Base-by-base conservation (phyloP, 2,888 invertebrate species). In the Lasioglossum marginatum region DNA sequence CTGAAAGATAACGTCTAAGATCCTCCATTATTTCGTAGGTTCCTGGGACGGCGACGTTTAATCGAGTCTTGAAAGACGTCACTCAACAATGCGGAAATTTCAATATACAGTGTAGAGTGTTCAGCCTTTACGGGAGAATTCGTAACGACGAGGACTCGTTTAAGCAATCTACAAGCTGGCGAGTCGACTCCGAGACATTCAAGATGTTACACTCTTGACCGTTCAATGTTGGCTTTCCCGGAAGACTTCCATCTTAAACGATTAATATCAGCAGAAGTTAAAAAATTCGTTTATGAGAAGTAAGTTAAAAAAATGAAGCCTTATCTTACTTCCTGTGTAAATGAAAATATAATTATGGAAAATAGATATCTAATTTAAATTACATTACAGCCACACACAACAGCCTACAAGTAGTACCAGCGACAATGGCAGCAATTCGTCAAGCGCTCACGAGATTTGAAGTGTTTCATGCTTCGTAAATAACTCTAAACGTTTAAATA, bases 51-150 rank as follows among this genome's bases (percentile, higher is more conserved):
- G n/a, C 34, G 52, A 2, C 12, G 66, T 70, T 77, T 70, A 77
- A 81, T 71, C 78, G 70, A 77, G 48, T 27, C 68, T 27, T 16
- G 70, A 43, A 60, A 77, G 45, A 60, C 70, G 70, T 70, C 73
- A 75, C 71, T 77, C 31, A 52, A 68, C 37, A 66, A 78, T 57
- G 16, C 52, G 27, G 72, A 68, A 78, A 68, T 77, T 48, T 75
- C 27, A 70, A 77, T 72, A 48, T 34, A 66, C 10, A 19, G 43
- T 23, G 70, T 52, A 66, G 23, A 43, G 57, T 34, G 70, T 52
- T 45, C 43, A 43, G 52, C 68, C 68, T 77, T 70, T 31, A 31
- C 10, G 12, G 27, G 34, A 14, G n/a, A 37, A 45, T 19, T 23
- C 23, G 70, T 19, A 16, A 27, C 72, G 27, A 19, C n/a, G n/a